These are phyloP conservation scores for Actias luna DNA, from an alignment of 2,888 invertebrate genomes.

Conservation along the genomic window DNA sequence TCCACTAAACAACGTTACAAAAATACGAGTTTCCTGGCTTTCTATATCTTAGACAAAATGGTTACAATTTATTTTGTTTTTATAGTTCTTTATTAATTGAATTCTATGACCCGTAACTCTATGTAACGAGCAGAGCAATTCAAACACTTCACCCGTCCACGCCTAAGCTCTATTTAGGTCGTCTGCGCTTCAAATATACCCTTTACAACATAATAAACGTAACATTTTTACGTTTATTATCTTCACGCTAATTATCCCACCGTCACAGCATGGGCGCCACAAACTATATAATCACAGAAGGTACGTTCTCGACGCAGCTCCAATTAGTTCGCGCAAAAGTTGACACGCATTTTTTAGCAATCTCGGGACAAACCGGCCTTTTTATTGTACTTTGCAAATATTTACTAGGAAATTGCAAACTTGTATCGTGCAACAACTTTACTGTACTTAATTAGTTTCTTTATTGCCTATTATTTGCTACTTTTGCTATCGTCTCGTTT, in stretches of 20 bases:
- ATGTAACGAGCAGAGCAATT: not conserved
- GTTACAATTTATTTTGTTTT: too few species aligned
- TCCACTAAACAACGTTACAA: too few species aligned
- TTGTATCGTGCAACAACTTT: too few species aligned
- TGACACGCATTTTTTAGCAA: not conserved
- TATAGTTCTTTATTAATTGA: too few species aligned
- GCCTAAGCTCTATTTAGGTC: not conserved
- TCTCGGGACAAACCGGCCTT: not conserved
- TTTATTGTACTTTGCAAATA: too few species aligned
- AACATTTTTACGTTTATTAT: not conserved
- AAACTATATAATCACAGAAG: not conserved
- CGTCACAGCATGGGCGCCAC: not conserved
- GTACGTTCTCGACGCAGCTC: not conserved
- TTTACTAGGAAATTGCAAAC: too few species aligned
- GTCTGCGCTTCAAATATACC: not conserved
- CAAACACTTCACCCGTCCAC: not conserved
- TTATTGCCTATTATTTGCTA: too few species aligned
- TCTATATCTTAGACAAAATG: too few species aligned
- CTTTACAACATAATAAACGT: not conserved
- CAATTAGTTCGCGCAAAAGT: not conserved
- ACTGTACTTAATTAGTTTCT: too few species aligned
- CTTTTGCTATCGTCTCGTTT: too few species aligned
- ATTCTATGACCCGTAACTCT: not conserved
- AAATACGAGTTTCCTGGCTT: too few species aligned
- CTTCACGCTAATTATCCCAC: constrained; percentile 6